phyloP scores from a whole-genome alignment of 2,888 invertebrate genomes.

The Netelia fuscicornis region DNA sequence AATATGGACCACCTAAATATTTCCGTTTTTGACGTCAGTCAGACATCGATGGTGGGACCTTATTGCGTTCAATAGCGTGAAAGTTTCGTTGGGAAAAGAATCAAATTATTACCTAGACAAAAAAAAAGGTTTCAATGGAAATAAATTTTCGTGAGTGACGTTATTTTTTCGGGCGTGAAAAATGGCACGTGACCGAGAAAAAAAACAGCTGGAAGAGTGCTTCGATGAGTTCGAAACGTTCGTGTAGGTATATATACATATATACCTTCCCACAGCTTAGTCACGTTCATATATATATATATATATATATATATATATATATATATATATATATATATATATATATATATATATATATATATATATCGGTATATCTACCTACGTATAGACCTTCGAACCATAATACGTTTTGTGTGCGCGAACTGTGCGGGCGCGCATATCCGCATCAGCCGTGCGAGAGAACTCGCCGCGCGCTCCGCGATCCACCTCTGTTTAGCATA shows the following conservation, averaged over 20 bases:
- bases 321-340: neutral
- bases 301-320: neutral
- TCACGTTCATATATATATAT: neutral
- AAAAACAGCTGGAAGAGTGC: neutral
- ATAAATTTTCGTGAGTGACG: neutral
- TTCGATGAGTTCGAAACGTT: neutral
- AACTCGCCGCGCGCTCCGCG: constrained; percentile 39
- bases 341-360: neutral
- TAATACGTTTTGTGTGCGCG: constrained; percentile 51
- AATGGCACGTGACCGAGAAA: constrained; percentile 12
- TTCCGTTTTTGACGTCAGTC: too few species aligned
- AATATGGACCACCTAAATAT: too few species aligned
- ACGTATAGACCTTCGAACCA: constrained; percentile 43
- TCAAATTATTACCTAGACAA: neutral
- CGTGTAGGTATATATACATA: neutral
- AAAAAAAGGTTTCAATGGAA: neutral
- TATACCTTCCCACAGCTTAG: neutral
- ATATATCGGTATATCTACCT: constrained; percentile 1
- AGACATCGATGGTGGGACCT: too few species aligned
- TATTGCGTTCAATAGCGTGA: too few species aligned
- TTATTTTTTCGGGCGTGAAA: constrained; percentile 10
- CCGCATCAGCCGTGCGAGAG: constrained; percentile 32
- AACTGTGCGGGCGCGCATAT: constrained; percentile 38
- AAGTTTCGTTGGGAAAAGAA: too few species aligned
- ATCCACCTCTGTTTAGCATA: constrained; percentile 76